Evolutionary conservation across 1,140 invertebrate species (phyloP), one percentile per base, ranked within the genome.

Genomic region (Camponotus pennsylvanicus): DNA sequence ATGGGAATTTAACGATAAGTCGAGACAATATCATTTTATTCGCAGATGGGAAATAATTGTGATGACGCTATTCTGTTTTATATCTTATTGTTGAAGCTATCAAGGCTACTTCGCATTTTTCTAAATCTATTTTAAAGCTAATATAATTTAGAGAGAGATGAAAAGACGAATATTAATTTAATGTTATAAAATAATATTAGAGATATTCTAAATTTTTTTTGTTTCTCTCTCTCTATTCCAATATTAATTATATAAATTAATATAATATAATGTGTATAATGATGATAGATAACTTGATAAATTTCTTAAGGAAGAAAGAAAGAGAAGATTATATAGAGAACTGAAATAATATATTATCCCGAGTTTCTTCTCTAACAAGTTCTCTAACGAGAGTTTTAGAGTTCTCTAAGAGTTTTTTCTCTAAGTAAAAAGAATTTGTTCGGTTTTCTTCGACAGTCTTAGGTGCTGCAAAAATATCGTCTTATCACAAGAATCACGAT

Each of bases 401-500:
- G 13, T 49, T 49, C 45, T 49, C 13, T 15, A 49, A 49, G 3
- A 15, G 45, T 49, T 49, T 49, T 49, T 49, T 49, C 45, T 49
- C 8, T 4, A 9, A 15, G 9, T n/a, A 67, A 37, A 69, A 27
- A 55, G 15, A 40, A 18, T 57, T 69, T 40, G 27, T 9, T 15
- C 34, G 45, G 8, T 15, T 6, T 40, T 55, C 32, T 21, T 70
- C 11, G 42, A 40, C 15, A 55, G 11, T 69, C 34, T 27, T 18
- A 27, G 52, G 4, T 27, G 7, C 2, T 27, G n/a, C 7, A 15
- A 40, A 1, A 45, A 45, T 59, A 34, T 42, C 3, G 18, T 49
- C 40, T 73, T 45, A 59, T 61, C 67, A 4, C 2, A 13, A 45
- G 13, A 45, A 75, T 73, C 42, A 34, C 57, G 73, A 61, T 82